Evolutionary conservation across 2,888 invertebrate species (phyloP).

Genomic region (Dromius quadrimaculatus): DNA sequence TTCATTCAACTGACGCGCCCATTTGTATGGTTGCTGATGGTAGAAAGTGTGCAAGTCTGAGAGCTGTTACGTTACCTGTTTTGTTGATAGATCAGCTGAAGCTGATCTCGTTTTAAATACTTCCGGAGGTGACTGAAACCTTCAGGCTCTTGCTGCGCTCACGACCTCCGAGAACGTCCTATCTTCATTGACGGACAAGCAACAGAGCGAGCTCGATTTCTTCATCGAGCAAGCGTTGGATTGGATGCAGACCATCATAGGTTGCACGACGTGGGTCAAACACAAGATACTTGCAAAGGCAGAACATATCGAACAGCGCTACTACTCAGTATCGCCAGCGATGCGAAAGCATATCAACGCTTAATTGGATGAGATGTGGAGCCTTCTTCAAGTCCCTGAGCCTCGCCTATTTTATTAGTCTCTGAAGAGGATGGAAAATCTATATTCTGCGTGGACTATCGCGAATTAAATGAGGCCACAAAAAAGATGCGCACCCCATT

Average conservation of each 20-base stretch:
- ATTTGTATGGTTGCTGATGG: too few relatives aligned
- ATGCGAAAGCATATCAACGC: background rate
- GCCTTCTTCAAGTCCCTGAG: background rate
- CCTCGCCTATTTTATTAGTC: background rate
- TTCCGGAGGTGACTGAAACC: background rate
- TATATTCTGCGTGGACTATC: too few relatives aligned
- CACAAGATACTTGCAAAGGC: background rate
- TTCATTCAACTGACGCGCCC: background rate
- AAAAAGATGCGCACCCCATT: too few relatives aligned
- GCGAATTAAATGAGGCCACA: too few relatives aligned
- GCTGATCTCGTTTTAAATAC: background rate
- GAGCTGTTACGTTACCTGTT: background rate
- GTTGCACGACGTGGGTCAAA: background rate
- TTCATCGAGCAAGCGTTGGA: background rate
- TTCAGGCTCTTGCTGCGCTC: background rate
- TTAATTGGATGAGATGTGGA: background rate
- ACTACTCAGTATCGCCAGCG: background rate
- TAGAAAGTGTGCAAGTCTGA: too few relatives aligned
- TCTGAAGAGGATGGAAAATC: background rate
- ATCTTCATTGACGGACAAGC: background rate
- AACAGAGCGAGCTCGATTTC: background rate
- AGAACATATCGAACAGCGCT: background rate
- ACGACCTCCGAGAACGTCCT: background rate
- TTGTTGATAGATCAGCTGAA: background rate
- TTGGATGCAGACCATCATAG: background rate